Evolutionary conservation across 2,888 invertebrate genomes (phyloP).

Genomic region (Rotaria macrura): DNA sequence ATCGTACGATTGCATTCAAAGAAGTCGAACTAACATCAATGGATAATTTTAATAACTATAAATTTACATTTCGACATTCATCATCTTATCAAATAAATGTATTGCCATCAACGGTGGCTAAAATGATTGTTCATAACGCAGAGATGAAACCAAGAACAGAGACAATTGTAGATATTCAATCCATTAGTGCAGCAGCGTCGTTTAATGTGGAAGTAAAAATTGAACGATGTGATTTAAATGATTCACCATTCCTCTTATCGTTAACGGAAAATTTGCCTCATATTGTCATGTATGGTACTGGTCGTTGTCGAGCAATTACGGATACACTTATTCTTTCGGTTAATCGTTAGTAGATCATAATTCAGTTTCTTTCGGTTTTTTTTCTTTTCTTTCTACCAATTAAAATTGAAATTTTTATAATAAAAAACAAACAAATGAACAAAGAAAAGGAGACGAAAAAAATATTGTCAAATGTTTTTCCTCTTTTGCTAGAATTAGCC

Average conservation of each 20-base stretch:
- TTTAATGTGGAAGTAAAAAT: neutral
- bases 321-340: neutral
- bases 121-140: neutral
- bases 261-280: neutral
- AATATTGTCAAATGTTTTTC: neutral
- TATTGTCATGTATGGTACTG: neutral
- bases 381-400: neutral
- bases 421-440: neutral
- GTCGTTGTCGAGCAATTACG: neutral
- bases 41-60: neutral
- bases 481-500: neutral
- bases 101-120: neutral
- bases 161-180: neutral
- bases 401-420: neutral
- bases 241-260: neutral
- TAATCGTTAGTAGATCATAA: neutral
- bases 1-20: neutral
- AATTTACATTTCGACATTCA: neutral
- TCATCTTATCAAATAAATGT: neutral
- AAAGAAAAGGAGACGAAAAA: neutral
- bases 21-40: neutral
- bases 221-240: neutral
- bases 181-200: no score
- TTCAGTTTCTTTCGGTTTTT: neutral
- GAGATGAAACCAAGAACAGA: neutral